Evolutionary conservation across 1,140 invertebrate species (phyloP), one percentile per base, ranked within the genome.

Genomic region (Listronotus oregonensis): DNA sequence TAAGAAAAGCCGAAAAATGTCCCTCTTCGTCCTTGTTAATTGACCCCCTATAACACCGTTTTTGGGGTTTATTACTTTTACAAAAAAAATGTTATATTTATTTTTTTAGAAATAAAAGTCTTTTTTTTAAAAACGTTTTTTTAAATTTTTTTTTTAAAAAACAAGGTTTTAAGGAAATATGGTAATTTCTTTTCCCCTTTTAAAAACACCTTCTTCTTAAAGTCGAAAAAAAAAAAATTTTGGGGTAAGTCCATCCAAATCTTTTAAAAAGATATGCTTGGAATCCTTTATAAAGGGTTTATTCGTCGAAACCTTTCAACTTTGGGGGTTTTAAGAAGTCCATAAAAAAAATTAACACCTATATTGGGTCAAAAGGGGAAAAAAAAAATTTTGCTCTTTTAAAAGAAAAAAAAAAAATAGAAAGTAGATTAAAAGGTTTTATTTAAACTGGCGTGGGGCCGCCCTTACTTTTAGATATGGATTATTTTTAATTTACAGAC

Each of bases 121-220:
- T 51, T 52, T 37, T 39, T 46, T 50, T 7, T 34, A 40, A 50
- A 32, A 2, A 14, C 0, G 40, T 54, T 49, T 56, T 27, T n/a
- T 87, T 83, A n/a, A n/a, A 96, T 80, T 94, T 83, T 76, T 92
- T 95, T 78, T 96, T 95, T 78, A 96, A 96, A 0, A 94, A 73
- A 82, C 94, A 96, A 21, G 94, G 88, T 72, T 91, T 88, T 44
- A 97, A 80, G 27, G 77, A 82, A 46, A 17, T 80, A 73, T 15
- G 85, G 83, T 31, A 89, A 72, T 62, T 85, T 86, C 63, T 82
- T 81, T 62, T 80, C 81, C 63, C 82, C 84, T n/a, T 58, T 77
- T 81, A 21, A 87, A 79, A 72, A 86, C 82, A 6, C 79, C 82
- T 46, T 83, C 80, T 95, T 96, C 74, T 87, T 88, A 72, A 95